phyloP scores from a whole-genome alignment of 2,113 vertebrate species.

The Lepus europaeus region DNA sequence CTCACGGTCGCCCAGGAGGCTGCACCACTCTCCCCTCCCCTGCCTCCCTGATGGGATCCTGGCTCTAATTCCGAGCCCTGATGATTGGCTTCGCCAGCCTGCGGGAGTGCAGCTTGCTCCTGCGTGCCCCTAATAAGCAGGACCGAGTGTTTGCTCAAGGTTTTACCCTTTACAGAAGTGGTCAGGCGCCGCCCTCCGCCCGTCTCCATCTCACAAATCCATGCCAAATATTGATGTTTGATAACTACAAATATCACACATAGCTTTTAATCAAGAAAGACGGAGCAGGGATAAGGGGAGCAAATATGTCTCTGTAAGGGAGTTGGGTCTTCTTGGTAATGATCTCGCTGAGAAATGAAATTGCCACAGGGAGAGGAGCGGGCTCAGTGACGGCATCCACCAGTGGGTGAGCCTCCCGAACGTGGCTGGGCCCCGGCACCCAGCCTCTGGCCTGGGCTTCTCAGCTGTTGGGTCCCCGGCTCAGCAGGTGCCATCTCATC shows the following conservation, averaged over 20 bases:
- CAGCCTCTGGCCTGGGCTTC: neutral
- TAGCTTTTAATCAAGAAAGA: conserved; percentile 85
- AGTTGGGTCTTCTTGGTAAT: conserved; percentile 80
- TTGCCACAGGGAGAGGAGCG: conserved; percentile 48
- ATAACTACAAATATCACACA: conserved; percentile 83
- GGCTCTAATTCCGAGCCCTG: neutral
- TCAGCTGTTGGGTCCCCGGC: conserved; percentile 44
- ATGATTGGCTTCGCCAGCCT: neutral
- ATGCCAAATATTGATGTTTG: conserved; percentile 84
- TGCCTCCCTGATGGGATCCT: neutral
- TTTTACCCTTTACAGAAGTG: conserved; percentile 68
- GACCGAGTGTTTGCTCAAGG: conserved; percentile 65
- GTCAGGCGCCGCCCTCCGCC: conserved; percentile 26
- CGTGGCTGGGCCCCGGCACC: conserved; percentile 61
- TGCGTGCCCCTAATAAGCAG: conserved; percentile 51
- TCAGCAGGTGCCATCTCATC: neutral
- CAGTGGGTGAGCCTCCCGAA: conserved; percentile 58
- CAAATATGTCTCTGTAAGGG: conserved; percentile 77
- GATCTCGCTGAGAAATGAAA: conserved; percentile 84
- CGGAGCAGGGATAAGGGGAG: conserved; percentile 72
- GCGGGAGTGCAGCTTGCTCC: neutral
- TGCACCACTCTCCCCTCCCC: neutral
- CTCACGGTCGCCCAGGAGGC: neutral
- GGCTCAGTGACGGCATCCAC: conserved; percentile 69
- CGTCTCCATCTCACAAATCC: conserved; percentile 74